phyloP scores from a whole-genome alignment of 2,797 vertebrate species.

The Cryptoprocta ferox region DNA sequence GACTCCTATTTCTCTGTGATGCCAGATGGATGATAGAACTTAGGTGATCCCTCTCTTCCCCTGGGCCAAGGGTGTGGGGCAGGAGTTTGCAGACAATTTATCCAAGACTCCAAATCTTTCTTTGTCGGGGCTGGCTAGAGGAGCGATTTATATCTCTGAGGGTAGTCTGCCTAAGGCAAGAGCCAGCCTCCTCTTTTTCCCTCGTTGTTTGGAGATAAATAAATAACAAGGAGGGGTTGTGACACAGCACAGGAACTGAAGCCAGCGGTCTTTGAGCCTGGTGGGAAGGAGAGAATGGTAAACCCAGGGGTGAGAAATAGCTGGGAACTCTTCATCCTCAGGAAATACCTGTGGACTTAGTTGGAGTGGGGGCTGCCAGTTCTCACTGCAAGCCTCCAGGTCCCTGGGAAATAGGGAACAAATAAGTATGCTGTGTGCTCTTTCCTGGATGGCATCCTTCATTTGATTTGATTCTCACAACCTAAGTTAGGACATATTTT shows the following conservation, averaged over 20 bases:
- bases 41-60: neutral
- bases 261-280: neutral
- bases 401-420: neutral
- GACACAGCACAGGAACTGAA: neutral
- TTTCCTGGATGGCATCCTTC: neutral
- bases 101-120: constrained; percentile 67
- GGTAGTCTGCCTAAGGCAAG: constrained; percentile 54
- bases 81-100: constrained; percentile 2
- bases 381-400: neutral
- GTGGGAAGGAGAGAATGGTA: neutral
- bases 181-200: neutral
- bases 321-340: neutral
- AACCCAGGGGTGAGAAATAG: neutral
- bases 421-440: rapidly evolving
- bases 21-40: constrained; percentile 9
- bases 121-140: constrained; percentile 59
- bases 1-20: constrained; percentile 35
- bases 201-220: constrained; percentile 39
- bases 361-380: neutral
- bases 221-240: neutral
- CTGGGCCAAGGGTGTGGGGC: constrained; percentile 1
- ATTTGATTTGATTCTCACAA: neutral
- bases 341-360: neutral
- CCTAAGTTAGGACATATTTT: neutral
- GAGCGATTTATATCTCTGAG: constrained; percentile 48